Conservation (phyloP, 2,888 invertebrate genomes). For the Synanthedon tipuliformis region DNA sequence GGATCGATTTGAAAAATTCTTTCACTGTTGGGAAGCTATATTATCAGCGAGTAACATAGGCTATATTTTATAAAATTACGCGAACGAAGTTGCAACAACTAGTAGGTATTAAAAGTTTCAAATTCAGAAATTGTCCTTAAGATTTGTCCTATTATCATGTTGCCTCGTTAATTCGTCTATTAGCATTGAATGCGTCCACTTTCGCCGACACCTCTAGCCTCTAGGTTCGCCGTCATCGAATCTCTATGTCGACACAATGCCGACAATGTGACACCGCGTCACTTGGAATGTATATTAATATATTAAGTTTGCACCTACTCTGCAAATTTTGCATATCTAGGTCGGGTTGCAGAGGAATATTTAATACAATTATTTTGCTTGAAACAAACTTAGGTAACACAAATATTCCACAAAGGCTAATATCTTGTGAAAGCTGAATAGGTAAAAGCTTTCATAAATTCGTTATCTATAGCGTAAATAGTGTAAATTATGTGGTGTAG, state of each 20-base stretch:
- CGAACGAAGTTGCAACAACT: too few species aligned
- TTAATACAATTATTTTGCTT: neutral
- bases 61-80: too few species aligned
- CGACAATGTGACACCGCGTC: slow-evolving; percentile 15
- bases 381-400: neutral
- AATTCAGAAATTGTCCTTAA: too few species aligned
- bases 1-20: too few species aligned
- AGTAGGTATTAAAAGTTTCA: too few species aligned
- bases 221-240: slow-evolving; percentile 14
- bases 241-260: slow-evolving; percentile 12
- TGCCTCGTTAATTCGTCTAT: slow-evolving; percentile 24
- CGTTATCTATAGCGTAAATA: too few species aligned
- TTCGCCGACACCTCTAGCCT: slow-evolving; percentile 5
- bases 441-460: too few species aligned
- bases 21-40: too few species aligned
- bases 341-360: neutral
- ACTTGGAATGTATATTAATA: neutral
- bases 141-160: neutral
- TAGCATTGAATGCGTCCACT: slow-evolving; percentile 28
- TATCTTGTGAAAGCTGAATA: too few species aligned
- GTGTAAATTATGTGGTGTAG: too few species aligned
- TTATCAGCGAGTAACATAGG: too few species aligned
- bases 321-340: neutral
- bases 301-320: neutral
- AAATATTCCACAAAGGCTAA: too few species aligned